Base-by-base conservation (phyloP, 2,888 invertebrate genomes). In the Dolichomitus sp. region DNA sequence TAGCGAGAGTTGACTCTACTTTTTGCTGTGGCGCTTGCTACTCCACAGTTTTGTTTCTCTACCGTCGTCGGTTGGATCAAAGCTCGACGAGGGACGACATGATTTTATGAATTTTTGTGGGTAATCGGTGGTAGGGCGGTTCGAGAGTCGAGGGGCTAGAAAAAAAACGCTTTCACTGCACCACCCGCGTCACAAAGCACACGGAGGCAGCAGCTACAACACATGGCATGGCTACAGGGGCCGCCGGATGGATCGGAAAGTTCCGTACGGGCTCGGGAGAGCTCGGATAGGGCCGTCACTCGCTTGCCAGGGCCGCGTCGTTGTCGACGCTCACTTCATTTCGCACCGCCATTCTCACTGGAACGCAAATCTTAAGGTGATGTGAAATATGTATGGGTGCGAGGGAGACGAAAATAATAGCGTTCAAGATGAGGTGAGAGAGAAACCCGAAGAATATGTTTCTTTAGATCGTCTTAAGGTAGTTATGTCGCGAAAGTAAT, bases 161-260 rank as follows among this genome's bases (percentile, higher is more conserved):
- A 80, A 84, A 86, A 75, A 79, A 83, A 80, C 68, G 74, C 74
- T 74, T 69, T 78, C 80, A 83, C 83, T 83, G 82, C 74, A 84
- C 80, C 85, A 80, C 81, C 85, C 73, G 48, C 76, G 86, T 85
- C 82, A 86, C 86, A 85, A 86, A 86, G 84, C 85, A 84, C 86
- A 84, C 81, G 85, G 73, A 83, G 84, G 72, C 75, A 52, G 63
- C 85, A 66, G 81, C 79, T 84, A 83, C 84, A 85, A 83, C 86
- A 86, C 86, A 86, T 86, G 85, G 80, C 70, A 86, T 86, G 85
- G 80, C 70, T 77, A 65, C 74, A 54, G 75, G 78, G 81, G 54
- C 27, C 23, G 14, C 54, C 40, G 69, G 54, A 54, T 23, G 54
- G 66, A 65, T 81, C 75, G 81, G 76, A 40, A 19, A 66, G 19